These are phyloP conservation scores for human (Homo sapiens) DNA, from an alignment of 2,113 vertebrate genomes.

Conservation along the genomic window GRCh38 chr1:198598001-198598500, in stretches of 20 bases:
- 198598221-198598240: no score
- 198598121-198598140: no score
- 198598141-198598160: no score
- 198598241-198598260: no score
- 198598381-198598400: not conserved
- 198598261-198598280: no score
- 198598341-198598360: not conserved
- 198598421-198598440: not conserved
- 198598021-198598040: not conserved
- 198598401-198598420: not conserved
- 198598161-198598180: no score
- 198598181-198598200: no score
- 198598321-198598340: not conserved
- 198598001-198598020: not conserved
- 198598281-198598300: no score
- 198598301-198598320: no score
- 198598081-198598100: no score
- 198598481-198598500: not conserved
- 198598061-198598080: not conserved
- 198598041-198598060: not conserved
- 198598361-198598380: not conserved
- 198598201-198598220: no score
- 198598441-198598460: not conserved
- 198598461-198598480: not conserved
- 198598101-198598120: no score